These are phyloP conservation scores for Lepidurus apus DNA, from an alignment of 1,140 invertebrate genomes.

Conservation along the genomic window DNA sequence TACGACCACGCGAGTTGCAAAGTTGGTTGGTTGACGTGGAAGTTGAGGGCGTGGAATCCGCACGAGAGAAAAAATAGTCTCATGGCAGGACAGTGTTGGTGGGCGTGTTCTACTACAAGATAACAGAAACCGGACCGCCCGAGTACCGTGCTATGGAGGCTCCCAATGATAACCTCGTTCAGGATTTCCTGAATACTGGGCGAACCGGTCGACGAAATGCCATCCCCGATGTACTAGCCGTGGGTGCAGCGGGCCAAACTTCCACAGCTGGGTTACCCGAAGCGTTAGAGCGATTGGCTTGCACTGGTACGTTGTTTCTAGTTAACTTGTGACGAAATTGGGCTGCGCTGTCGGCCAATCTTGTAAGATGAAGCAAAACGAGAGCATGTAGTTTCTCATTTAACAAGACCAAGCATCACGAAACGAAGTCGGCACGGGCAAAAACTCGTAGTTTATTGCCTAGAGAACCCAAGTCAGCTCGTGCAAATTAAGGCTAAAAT, in stretches of 20 bases:
- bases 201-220: conserved; percentile 72
- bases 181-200: conserved; percentile 70
- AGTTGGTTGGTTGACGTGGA: neutral
- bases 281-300: conserved; percentile 57
- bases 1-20: neutral
- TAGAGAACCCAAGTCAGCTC: too few relatives aligned
- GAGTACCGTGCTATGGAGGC: conserved; percentile 24
- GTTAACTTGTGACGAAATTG: too few relatives aligned
- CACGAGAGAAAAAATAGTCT: neutral
- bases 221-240: conserved; percentile 60
- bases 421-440: too few relatives aligned
- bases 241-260: conserved; percentile 52
- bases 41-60: neutral
- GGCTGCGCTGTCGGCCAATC: too few relatives aligned
- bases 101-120: neutral
- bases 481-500: too few relatives aligned
- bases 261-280: conserved; percentile 63
- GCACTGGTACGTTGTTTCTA: conserved; percentile 45
- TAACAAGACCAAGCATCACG: too few relatives aligned
- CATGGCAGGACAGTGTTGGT: neutral
- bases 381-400: too few relatives aligned
- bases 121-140: neutral
- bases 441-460: too few relatives aligned
- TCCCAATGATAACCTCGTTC: conserved; percentile 42
- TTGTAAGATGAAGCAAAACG: too few relatives aligned